Evolutionary conservation across 2,888 invertebrate genomes (phyloP).

Genomic region (Hemaris fuciformis): DNA sequence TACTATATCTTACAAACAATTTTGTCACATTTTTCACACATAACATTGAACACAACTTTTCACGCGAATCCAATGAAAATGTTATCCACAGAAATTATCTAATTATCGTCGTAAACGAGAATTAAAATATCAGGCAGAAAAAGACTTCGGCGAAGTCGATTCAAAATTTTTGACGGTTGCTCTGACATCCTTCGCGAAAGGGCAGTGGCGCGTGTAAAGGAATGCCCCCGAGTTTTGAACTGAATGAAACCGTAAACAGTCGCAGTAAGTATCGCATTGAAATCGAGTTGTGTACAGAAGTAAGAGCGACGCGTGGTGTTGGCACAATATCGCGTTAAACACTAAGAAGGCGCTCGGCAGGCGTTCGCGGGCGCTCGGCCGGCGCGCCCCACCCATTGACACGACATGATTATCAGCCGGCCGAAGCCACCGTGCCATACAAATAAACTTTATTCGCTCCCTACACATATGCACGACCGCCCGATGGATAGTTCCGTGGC

Average conservation of each 20-base stretch:
- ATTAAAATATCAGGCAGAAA: constrained; percentile 70
- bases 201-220: constrained; percentile 14
- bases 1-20: constrained; percentile 42
- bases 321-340: constrained; percentile 53
- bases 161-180: constrained; percentile 69
- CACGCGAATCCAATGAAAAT: constrained; percentile 19
- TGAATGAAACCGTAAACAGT: constrained; percentile 26
- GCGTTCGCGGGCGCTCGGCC: constrained; percentile 38
- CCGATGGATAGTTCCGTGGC: constrained; percentile 70
- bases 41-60: constrained; percentile 16
- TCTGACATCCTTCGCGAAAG: constrained; percentile 65
- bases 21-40: constrained; percentile 59
- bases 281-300: constrained; percentile 34
- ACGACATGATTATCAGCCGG: constrained; percentile 71
- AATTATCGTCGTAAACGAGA: constrained; percentile 75
- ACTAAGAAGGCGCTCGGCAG: constrained; percentile 53
- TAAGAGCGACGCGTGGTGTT: constrained; percentile 41
- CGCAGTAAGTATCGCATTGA: constrained; percentile 31
- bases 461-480: constrained; percentile 65
- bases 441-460: constrained; percentile 80
- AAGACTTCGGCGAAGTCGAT: constrained; percentile 64
- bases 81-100: constrained; percentile 34
- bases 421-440: constrained; percentile 61
- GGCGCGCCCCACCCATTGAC: constrained; percentile 71
- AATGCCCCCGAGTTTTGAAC: constrained; percentile 23